Base-by-base conservation (phyloP, 1,140 invertebrate genomes). In the Caenorhabditis brenneri region DNA sequence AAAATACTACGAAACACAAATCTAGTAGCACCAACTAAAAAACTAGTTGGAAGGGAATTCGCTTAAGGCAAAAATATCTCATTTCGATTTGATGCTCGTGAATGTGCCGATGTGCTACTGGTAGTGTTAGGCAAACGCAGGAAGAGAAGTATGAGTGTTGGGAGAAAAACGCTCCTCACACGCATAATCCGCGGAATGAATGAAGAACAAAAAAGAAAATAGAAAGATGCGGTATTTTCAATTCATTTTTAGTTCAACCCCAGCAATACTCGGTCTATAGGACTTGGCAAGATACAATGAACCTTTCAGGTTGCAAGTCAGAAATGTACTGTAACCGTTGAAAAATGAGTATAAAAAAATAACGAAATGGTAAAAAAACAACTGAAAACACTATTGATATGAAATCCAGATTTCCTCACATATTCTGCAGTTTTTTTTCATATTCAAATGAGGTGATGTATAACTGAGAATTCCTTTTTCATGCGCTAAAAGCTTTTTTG, bases 31-130 rank as follows among this genome's bases (percentile, higher is more conserved):
- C 36, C 31, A 27, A n/a, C n/a, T n/a, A 15, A 27, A 55, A 55
- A 55, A 55, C 53, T 74, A 74, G 58, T 65, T 65, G 29, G 29
- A 3, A 36, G 1, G 36, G 33, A 74, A 42, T 74, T 74, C 36
- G 65, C 65, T 74, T 46, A 42, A 74, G 65, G 65, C 65, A 74
- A 42, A 74, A 74, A 74, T 74, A 74, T 42, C 33, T 74, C 65
- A 74, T 74, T 74, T 42, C 33, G 29, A 65, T 65, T 65, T 65
- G 58, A 65, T 65, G 58, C 58, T 65, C 58, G 4, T n/a, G 58
- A 27, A 65, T 27, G 65, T 42, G 65, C 36, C 36, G 29, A 9
- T 19, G 33, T 42, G 22, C 53, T 74, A 74, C 65, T 74, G 65
- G 65, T 65, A 33, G 58, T 74, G 65, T 74, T 39, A 74, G 65